These are phyloP conservation scores for Aphodius sticticus DNA, from an alignment of 2,888 invertebrate species.

Conservation along the genomic window DNA sequence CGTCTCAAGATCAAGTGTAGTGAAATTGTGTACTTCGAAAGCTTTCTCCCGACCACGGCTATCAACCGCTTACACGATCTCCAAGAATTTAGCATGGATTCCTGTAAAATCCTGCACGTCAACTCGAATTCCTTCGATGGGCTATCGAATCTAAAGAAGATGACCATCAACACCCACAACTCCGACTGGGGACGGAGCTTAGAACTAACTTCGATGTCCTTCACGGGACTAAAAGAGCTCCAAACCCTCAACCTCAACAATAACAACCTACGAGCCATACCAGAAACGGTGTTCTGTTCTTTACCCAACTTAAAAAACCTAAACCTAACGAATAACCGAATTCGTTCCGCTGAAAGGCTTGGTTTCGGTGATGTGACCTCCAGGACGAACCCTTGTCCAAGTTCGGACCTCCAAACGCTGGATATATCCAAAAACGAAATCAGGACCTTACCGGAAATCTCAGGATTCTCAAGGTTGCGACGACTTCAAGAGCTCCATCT, in stretches of 20 bases:
- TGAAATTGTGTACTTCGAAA: slow-evolving; percentile 80
- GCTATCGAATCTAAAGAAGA: slow-evolving; percentile 77
- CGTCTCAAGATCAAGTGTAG: slow-evolving; percentile 80
- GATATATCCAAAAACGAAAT: slow-evolving; percentile 86
- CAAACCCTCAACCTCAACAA: slow-evolving; percentile 81
- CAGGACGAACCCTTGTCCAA: slow-evolving; percentile 66
- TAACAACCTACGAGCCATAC: slow-evolving; percentile 83
- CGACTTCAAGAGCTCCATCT: slow-evolving; percentile 82
- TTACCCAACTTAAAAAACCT: slow-evolving; percentile 81
- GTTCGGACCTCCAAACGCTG: slow-evolving; percentile 76
- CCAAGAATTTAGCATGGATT: slow-evolving; percentile 76
- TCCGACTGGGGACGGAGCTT: slow-evolving; percentile 82
- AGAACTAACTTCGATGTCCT: slow-evolving; percentile 75
- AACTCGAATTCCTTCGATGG: slow-evolving; percentile 83
- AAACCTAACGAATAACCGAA: slow-evolving; percentile 85
- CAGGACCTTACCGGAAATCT: slow-evolving; percentile 71
- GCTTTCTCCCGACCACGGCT: slow-evolving; percentile 74
- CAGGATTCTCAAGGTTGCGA: slow-evolving; percentile 77
- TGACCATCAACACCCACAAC: slow-evolving; percentile 82
- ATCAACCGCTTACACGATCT: slow-evolving; percentile 78
- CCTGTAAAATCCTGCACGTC: slow-evolving; percentile 81
- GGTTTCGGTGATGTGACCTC: slow-evolving; percentile 65
- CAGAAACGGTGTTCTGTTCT: slow-evolving; percentile 81
- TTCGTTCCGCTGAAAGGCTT: slow-evolving; percentile 78
- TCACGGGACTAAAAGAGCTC: slow-evolving; percentile 81